Evolutionary conservation across 1,140 invertebrate genomes (phyloP).

Genomic region (Anthonomus grandis): DNA sequence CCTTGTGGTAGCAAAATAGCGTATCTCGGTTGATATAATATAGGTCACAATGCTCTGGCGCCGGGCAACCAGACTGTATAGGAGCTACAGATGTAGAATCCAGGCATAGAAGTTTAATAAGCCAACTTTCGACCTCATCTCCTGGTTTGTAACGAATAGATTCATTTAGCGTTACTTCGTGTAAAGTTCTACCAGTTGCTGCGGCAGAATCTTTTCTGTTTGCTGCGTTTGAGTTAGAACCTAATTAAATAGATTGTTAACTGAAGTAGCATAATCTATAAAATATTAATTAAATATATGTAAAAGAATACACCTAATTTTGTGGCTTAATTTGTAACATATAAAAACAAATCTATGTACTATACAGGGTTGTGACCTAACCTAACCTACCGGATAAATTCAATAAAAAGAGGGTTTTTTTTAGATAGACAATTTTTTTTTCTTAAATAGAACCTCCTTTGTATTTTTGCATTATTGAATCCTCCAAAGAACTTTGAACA

Average conservation of each 20-base stretch:
- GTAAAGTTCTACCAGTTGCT: conserved; percentile 53
- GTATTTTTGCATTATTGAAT: too few relatives aligned
- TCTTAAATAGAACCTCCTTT: too few relatives aligned
- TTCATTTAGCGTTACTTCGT: conserved; percentile 78
- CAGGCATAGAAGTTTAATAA: conserved; percentile 88
- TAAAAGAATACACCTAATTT: too few relatives aligned
- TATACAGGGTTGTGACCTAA: too few relatives aligned
- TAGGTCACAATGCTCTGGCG: conserved; percentile 85
- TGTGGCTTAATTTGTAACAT: too few relatives aligned
- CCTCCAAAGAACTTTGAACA: too few relatives aligned
- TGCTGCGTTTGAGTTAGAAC: conserved; percentile 49
- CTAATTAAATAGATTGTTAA: conserved; percentile 20
- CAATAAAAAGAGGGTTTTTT: too few relatives aligned
- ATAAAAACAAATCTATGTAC: too few relatives aligned
- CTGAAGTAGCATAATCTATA: too few relatives aligned
- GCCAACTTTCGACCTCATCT: conserved; percentile 89
- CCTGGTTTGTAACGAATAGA: conserved; percentile 91
- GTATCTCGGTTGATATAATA: conserved; percentile 93
- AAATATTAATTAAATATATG: too few relatives aligned
- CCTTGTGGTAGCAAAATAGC: conserved; percentile 95
- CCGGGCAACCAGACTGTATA: conserved; percentile 75
- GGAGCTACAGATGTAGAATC: conserved; percentile 70
- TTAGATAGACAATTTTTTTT: too few relatives aligned
- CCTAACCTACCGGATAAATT: too few relatives aligned
- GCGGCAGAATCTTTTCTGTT: conserved; percentile 49